Evolutionary conservation across 1,140 invertebrate species (phyloP).

Genomic region (Polypedilum vanderplanki): DNA sequence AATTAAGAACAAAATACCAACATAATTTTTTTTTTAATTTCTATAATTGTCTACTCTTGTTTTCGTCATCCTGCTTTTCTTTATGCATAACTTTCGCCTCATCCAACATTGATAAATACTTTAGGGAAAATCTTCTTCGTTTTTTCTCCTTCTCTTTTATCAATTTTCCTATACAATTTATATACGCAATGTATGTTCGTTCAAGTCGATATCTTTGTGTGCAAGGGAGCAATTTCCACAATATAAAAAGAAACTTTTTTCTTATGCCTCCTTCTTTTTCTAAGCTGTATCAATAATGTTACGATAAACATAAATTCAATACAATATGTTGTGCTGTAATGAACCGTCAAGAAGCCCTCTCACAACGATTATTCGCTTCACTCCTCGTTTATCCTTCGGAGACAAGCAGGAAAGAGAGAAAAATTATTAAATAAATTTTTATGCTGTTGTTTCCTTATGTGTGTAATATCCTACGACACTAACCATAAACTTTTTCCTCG

Average conservation of each 20-base stretch:
- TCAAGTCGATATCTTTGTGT: background rate
- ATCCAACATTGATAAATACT: no score
- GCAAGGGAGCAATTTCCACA: background rate
- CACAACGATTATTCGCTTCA: background rate
- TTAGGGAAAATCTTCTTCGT: no score
- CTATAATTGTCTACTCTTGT: no score
- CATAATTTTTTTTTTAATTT: no score
- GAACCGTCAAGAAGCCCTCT: background rate
- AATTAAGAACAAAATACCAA: no score
- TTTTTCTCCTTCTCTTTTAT: no score
- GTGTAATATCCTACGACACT: background rate
- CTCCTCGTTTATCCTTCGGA: background rate
- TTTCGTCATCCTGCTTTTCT: no score
- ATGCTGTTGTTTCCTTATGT: background rate
- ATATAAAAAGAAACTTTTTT: background rate
- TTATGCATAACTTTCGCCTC: no score
- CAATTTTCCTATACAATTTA: no score
- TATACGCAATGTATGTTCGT: no score
- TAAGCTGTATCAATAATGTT: background rate
- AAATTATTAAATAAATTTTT: constrained; percentile 10
- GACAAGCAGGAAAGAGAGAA: background rate
- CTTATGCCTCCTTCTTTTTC: background rate
- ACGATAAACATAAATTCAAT: constrained; percentile 2
- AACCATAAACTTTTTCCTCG: background rate
- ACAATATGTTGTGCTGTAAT: background rate